Evolutionary conservation across 1,140 invertebrate genomes (phyloP), one percentile per base, ranked within the genome.

Genomic region (Hermetia illucens): DNA sequence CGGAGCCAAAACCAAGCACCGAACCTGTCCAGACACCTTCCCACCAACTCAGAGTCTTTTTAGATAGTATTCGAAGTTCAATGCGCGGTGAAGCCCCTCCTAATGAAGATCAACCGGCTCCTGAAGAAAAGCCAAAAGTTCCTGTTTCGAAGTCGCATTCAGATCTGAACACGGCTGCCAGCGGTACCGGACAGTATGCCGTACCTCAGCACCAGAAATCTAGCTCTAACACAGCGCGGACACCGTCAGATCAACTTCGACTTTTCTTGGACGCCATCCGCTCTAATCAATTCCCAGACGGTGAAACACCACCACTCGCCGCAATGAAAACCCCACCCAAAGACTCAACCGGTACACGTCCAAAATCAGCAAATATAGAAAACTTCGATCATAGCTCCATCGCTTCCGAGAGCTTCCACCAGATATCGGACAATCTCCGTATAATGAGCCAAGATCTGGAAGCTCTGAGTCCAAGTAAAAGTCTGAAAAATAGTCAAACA

Each of bases 391-490:
- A 59, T 10, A 59, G 56, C 5, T 38, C 55, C 12, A 53, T 49
- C 10, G 53, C 56, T 18, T 59, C 53, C 1, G 57, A 61, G 37
- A 60, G 55, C 37, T 61, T 61, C 17, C 53, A 58, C 30, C 57
- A 60, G 33, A 58, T 61, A 24, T 60, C 58, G 9, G 58, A 61
- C 32, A 61, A 61, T 31, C 33, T 61, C 22, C 46, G 57, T 5
- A 34, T 61, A 4, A 58, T 61, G 55, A 61, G 54, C 41, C 55
- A 61, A 41, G 58, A 61, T 22, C 30, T 61, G 29, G 54, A 61
- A 39, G 52, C 57, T 2, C 37, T 61, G 17, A 61, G 53, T 45
- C 57, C 57, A 6, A 57, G 50, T 36, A 57, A 50, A n/a, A 52
- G 44, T n/a, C 13, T 41, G 12, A 45, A 46, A 30, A 48, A 39